These are phyloP conservation scores for Aplysina aerophoba DNA, from an alignment of 37 sponge, comb jelly and placozoan genomes.

Conservation along the genomic window DNA sequence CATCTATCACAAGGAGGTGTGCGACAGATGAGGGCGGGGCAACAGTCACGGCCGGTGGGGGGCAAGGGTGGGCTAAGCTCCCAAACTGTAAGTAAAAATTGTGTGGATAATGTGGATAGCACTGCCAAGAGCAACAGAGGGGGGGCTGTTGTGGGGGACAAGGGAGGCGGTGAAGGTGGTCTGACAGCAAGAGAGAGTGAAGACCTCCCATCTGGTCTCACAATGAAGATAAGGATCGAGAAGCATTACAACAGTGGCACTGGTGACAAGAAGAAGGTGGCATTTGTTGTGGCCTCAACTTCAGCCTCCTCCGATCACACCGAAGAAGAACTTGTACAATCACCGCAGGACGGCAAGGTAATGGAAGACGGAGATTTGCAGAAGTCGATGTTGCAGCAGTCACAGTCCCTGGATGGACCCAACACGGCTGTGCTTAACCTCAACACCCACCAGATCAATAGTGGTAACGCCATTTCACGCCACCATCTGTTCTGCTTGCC, in stretches of 20 bases:
- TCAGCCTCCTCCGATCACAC: not conserved
- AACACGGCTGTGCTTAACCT: not conserved
- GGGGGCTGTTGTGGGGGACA: not conserved
- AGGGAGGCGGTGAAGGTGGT: not conserved
- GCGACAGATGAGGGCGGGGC: too few species aligned
- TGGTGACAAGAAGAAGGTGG: constrained; percentile 24
- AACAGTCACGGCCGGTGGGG: too few species aligned
- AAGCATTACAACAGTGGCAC: constrained; percentile 15
- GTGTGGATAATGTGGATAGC: not conserved
- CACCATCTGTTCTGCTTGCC: constrained; percentile 1
- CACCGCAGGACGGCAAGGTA: not conserved
- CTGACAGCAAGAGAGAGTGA: not conserved
- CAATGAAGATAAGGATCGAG: constrained; percentile 28
- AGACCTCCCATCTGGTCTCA: constrained; percentile 2
- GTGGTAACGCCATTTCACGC: not conserved
- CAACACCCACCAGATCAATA: not conserved
- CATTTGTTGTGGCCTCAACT: constrained; percentile 5
- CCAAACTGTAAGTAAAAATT: too few species aligned
- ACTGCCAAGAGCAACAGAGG: not conserved
- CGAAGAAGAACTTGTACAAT: not conserved
- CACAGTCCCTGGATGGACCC: not conserved
- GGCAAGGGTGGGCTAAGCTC: too few species aligned
- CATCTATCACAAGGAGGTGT: not conserved
- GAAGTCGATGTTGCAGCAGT: too few species aligned
- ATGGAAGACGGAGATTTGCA: too few species aligned